Percentiles rank a stretch among this genome's conserved stretches.
Evolutionary conservation across 2,888 invertebrate genomes (phyloP).

Genomic region (Athripsodes cinereus): DNA sequence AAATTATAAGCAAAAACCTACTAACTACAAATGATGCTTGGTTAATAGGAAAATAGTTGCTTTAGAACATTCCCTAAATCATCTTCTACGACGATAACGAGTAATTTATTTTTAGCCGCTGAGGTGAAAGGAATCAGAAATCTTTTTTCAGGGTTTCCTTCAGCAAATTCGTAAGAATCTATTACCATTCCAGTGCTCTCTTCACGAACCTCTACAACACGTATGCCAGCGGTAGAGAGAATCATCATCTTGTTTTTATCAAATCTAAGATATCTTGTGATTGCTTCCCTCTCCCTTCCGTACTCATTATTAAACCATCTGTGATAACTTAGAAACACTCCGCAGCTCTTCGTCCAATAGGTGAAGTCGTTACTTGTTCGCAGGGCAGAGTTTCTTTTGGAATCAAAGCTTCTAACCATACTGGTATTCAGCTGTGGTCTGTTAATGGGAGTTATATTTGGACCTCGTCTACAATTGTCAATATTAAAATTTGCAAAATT

Average conservation of each 20-base stretch:
- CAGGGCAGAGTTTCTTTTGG: slow-evolving; percentile 42
- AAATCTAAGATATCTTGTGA: slow-evolving; percentile 48
- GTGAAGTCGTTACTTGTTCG: slow-evolving; percentile 50
- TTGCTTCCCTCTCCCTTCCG: slow-evolving; percentile 49
- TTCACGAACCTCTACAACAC: slow-evolving; percentile 61
- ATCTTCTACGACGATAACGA: slow-evolving; percentile 61
- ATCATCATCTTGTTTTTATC: slow-evolving; percentile 55
- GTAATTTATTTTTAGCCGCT: slow-evolving; percentile 44
- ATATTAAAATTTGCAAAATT: slow-evolving; percentile 48
- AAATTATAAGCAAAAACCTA: slow-evolving; percentile 10
- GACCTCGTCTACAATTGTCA: slow-evolving; percentile 44
- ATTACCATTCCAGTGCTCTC: slow-evolving; percentile 55
- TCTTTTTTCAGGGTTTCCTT: slow-evolving; percentile 51
- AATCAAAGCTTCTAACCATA: slow-evolving; percentile 41
- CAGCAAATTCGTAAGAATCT: slow-evolving; percentile 58
- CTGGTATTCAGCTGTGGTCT: slow-evolving; percentile 46
- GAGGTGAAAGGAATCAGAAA: slow-evolving; percentile 52
- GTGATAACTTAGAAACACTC: slow-evolving; percentile 59
- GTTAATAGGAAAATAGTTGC: slow-evolving; percentile 52
- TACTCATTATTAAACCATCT: slow-evolving; percentile 54
- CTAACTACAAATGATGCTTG: slow-evolving; percentile 26
- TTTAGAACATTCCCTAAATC: slow-evolving; percentile 63
- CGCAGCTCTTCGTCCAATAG: slow-evolving; percentile 58
- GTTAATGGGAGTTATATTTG: slow-evolving; percentile 49
- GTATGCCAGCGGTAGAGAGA: slow-evolving; percentile 55